phyloP scores from a whole-genome alignment of 1,140 invertebrate genomes.

The Sminthurides bifidus region DNA sequence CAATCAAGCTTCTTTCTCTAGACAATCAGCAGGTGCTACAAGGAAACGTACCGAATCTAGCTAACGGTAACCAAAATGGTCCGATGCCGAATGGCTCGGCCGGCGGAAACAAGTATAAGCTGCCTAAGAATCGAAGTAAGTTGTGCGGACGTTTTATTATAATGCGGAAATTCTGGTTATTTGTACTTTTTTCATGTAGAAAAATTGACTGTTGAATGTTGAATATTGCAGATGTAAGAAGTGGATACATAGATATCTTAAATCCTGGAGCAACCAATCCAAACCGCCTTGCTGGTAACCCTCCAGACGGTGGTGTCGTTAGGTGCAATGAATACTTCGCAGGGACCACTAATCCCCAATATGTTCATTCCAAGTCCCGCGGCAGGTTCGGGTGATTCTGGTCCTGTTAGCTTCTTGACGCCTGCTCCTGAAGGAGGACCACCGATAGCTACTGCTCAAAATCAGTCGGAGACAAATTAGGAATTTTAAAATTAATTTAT shows the following conservation, averaged over 20 bases:
- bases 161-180: conserved; percentile 5
- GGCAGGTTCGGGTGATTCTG: conserved; percentile 12
- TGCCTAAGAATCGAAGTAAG: conserved; percentile 59
- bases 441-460: background rate
- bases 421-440: conserved; percentile 1
- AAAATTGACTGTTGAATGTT: conserved; percentile 13
- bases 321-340: too few species aligned
- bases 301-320: too few species aligned
- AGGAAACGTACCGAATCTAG: background rate
- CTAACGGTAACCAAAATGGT: background rate
- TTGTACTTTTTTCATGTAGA: background rate
- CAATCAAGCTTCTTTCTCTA: too few species aligned
- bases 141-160: conserved; percentile 26
- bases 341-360: conserved; percentile 22
- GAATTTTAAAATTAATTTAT: too few species aligned
- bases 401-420: conserved; percentile 26
- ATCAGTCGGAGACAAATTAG: background rate
- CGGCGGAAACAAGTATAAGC: conserved; percentile 59
- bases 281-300: background rate
- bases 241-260: conserved; percentile 75
- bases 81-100: conserved; percentile 29
- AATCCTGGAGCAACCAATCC: conserved; percentile 46
- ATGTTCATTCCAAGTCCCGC: conserved; percentile 24
- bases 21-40: too few species aligned
- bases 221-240: conserved; percentile 51